phyloP scores from a whole-genome alignment of 2,888 invertebrate species.

The Xestobium rufovillosum region DNA sequence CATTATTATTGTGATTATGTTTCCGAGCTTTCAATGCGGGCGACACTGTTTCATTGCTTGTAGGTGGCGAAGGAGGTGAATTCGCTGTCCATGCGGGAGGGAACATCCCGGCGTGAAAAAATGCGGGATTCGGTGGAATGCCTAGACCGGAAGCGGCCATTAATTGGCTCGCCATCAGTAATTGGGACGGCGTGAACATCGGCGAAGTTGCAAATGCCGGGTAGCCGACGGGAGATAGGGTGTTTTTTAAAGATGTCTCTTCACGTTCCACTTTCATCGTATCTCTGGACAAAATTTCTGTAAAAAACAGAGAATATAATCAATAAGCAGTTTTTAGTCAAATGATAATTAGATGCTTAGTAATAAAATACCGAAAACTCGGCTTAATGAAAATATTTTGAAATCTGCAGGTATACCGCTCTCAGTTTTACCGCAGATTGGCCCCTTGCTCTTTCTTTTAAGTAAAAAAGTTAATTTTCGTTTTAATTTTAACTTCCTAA shows the following conservation, averaged over 20 bases:
- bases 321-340: too few relatives aligned
- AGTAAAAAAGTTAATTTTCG: too few relatives aligned
- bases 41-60: conserved; percentile 39
- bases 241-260: conserved; percentile 51
- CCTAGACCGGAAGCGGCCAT: conserved; percentile 52
- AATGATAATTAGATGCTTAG: too few relatives aligned
- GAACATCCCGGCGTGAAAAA: conserved; percentile 57
- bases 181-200: conserved; percentile 46
- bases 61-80: conserved; percentile 50
- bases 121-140: conserved; percentile 50
- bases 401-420: too few relatives aligned
- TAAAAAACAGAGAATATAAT: conserved; percentile 29
- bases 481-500: too few relatives aligned
- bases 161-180: conserved; percentile 46
- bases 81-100: conserved; percentile 46
- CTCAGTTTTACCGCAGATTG: too few relatives aligned
- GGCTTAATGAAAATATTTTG: too few relatives aligned
- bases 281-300: conserved; percentile 36
- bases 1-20: conserved; percentile 35
- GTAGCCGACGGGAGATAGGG: conserved; percentile 50
- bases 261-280: conserved; percentile 47
- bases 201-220: conserved; percentile 42
- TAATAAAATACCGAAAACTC: too few relatives aligned
- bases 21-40: conserved; percentile 38
- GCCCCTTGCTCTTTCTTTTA: too few relatives aligned